Conservation (phyloP, 2,797 vertebrate species). For the Ispidina picta region DNA sequence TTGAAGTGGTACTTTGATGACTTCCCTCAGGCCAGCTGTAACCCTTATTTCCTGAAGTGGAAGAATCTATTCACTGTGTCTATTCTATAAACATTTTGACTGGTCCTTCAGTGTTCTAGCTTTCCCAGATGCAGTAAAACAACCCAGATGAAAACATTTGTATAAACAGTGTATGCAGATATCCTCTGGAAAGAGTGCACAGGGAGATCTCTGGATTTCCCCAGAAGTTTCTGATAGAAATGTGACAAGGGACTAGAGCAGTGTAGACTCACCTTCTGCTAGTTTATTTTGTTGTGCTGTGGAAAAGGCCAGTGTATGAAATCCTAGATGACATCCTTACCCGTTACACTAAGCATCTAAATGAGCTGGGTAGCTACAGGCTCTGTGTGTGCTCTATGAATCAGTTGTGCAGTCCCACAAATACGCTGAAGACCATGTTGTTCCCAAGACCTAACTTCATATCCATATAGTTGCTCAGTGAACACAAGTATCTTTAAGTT, state of each 20-base stretch:
- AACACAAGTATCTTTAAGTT: not conserved
- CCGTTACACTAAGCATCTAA: not conserved
- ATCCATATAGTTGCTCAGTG: not conserved
- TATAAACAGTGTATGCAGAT: not conserved
- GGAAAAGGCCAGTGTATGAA: not conserved
- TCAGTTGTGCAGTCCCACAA: not conserved
- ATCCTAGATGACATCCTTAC: not conserved
- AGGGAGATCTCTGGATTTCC: not conserved
- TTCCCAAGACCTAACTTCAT: not conserved
- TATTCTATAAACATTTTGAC: not conserved
- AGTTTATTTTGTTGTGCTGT: not conserved
- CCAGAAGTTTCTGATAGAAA: not conserved
- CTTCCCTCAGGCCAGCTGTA: not conserved
- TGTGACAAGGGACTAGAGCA: not conserved
- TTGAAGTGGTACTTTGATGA: not conserved
- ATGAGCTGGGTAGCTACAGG: not conserved
- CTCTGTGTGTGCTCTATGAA: accelerated
- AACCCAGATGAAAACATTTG: not conserved
- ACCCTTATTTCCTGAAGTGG: not conserved
- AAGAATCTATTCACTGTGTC: not conserved
- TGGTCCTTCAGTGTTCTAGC: not conserved
- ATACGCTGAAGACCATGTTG: not conserved
- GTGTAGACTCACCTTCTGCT: not conserved
- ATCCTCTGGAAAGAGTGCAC: not conserved
- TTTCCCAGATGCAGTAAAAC: not conserved